phyloP scores from a whole-genome alignment of 2,888 invertebrate species.

The Marasmarcha lunaedactyla region DNA sequence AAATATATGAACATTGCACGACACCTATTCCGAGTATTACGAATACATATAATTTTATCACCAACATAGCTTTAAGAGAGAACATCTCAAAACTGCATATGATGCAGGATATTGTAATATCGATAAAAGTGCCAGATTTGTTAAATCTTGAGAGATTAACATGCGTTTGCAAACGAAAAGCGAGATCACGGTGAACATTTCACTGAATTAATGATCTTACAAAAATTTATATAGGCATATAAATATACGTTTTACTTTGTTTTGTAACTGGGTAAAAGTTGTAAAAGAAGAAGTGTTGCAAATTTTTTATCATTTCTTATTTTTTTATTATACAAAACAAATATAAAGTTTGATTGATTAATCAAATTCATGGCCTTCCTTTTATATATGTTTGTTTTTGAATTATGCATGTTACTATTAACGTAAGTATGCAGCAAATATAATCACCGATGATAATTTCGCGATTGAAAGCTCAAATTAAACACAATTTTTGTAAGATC shows the following conservation, averaged over 20 bases:
- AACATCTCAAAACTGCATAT: slow-evolving; percentile 51
- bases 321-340: not conserved
- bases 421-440: too few relatives aligned
- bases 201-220: not conserved
- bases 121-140: not conserved
- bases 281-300: too few relatives aligned
- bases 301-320: not conserved
- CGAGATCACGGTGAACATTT: not conserved
- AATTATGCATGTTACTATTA: too few relatives aligned
- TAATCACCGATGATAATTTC: too few relatives aligned
- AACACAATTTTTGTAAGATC: too few relatives aligned
- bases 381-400: too few relatives aligned
- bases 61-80: slow-evolving; percentile 52
- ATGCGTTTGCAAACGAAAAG: not conserved
- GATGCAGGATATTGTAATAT: slow-evolving; percentile 18
- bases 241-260: too few relatives aligned
- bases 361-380: too few relatives aligned
- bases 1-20: slow-evolving; percentile 54
- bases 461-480: too few relatives aligned
- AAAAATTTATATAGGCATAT: too few relatives aligned
- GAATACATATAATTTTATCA: slow-evolving; percentile 58
- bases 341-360: not conserved
- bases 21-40: slow-evolving; percentile 45
- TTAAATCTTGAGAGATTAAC: not conserved
- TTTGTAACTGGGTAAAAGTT: too few relatives aligned